Evolutionary conservation across 1,140 invertebrate species (phyloP).

Genomic region (Drosophila tani): DNA sequence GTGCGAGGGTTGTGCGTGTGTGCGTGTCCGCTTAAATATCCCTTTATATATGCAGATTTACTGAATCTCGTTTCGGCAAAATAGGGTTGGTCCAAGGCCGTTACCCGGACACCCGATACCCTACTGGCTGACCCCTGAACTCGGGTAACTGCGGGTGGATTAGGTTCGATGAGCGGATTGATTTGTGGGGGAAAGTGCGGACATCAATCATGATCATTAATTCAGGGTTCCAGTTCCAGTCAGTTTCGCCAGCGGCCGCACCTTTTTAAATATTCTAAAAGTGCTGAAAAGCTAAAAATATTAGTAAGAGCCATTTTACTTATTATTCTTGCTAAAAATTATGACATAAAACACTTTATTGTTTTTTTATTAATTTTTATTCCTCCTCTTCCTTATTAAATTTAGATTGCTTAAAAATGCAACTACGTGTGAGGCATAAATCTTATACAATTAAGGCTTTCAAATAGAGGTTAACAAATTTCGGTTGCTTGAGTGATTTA

Average conservation of each 20-base stretch:
- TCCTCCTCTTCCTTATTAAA: too few relatives aligned
- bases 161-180: slow-evolving; percentile 39
- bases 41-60: slow-evolving; percentile 14
- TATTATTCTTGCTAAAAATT: too few relatives aligned
- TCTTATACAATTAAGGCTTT: not conserved
- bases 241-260: not conserved
- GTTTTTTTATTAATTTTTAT: too few relatives aligned
- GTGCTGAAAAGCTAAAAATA: not conserved
- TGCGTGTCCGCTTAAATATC: not conserved
- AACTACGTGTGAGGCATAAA: too few relatives aligned
- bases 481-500: too few relatives aligned
- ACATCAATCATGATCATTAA: slow-evolving; percentile 26
- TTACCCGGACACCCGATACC: slow-evolving; percentile 29
- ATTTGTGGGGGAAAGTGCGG: slow-evolving; percentile 5
- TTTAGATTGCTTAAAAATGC: too few relatives aligned
- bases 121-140: not conserved
- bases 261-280: not conserved
- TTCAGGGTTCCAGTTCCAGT: not conserved
- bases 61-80: slow-evolving; percentile 1
- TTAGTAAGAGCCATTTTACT: too few relatives aligned
- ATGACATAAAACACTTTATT: too few relatives aligned
- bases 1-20: not conserved
- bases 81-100: slow-evolving; percentile 33
- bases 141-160: slow-evolving; percentile 22
- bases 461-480: too few relatives aligned